A percentile compares a stretch with the other conserved stretches of the same genome.
phyloP scores from a whole-genome alignment of 2,888 invertebrate species.

The Xylophagus ater region DNA sequence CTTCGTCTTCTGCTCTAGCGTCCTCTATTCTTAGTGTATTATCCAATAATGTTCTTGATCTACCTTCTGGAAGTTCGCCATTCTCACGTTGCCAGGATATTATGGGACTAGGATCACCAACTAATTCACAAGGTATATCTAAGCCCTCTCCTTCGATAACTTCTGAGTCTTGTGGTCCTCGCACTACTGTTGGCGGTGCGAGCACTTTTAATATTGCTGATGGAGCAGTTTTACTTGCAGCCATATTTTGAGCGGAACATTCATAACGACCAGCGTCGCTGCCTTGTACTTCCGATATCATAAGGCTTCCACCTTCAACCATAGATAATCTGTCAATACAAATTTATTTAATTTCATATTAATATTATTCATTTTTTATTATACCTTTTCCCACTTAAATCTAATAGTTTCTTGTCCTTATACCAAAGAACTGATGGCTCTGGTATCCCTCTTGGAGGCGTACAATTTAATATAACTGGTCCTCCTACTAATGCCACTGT shows the following conservation, averaged over 20 bases:
- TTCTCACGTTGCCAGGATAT: slow-evolving; percentile 23
- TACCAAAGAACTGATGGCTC: slow-evolving; percentile 26
- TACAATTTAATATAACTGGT: slow-evolving; percentile 24
- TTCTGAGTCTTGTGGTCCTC: slow-evolving; percentile 24
- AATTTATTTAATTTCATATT: not conserved
- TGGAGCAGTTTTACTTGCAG: slow-evolving; percentile 23
- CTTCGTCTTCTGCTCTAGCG: slow-evolving; percentile 24
- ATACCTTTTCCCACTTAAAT: slow-evolving; percentile 25
- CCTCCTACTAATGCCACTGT: slow-evolving; percentile 25
- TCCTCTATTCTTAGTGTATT: slow-evolving; percentile 25
- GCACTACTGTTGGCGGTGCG: slow-evolving; percentile 24
- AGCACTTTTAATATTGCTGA: slow-evolving; percentile 23
- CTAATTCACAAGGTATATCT: slow-evolving; percentile 25
- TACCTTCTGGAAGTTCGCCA: slow-evolving; percentile 23
- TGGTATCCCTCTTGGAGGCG: slow-evolving; percentile 24
- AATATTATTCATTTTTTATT: not conserved
- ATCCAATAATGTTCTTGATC: slow-evolving; percentile 24
- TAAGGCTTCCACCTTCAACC: slow-evolving; percentile 24
- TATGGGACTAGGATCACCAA: slow-evolving; percentile 19
- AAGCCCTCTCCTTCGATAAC: slow-evolving; percentile 25
- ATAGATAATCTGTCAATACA: slow-evolving; percentile 20
- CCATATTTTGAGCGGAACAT: slow-evolving; percentile 27
- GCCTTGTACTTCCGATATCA: slow-evolving; percentile 25
- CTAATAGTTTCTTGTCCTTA: slow-evolving; percentile 24
- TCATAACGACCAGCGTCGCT: slow-evolving; percentile 25